Conservation (phyloP, 2,797 vertebrate genomes). For the Anas georgica region DNA sequence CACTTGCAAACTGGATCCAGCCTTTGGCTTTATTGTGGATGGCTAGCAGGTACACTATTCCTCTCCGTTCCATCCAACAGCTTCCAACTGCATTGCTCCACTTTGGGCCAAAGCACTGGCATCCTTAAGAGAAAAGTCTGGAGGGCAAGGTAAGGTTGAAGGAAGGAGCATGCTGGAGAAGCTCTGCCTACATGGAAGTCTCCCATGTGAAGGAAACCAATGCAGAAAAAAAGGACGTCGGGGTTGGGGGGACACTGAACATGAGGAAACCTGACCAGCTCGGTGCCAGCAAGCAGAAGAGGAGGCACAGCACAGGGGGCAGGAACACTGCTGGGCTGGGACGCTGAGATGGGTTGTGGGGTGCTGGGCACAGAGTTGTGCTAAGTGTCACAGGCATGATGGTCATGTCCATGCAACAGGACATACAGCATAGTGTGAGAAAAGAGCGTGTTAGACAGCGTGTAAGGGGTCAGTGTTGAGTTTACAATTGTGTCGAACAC, state of each 20-base stretch:
- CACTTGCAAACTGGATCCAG: not conserved
- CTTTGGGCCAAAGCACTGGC: not conserved
- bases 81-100: not conserved
- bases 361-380: not conserved
- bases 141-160: not conserved
- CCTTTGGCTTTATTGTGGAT: not conserved
- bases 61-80: not conserved
- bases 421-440: rapidly evolving
- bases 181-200: not conserved
- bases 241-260: not conserved
- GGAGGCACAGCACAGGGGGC: not conserved
- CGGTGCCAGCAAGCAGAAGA: not conserved
- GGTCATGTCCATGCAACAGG: not conserved
- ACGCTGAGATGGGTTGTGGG: rapidly evolving
- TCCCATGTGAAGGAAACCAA: not conserved
- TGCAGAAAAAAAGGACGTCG: not conserved
- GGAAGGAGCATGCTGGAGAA: not conserved
- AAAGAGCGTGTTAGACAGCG: not conserved
- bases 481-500: not conserved
- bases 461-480: not conserved
- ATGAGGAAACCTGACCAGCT: not conserved
- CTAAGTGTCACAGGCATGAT: not conserved
- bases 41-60: not conserved
- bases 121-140: not conserved
- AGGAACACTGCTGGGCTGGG: not conserved